A percentile compares a stretch with the other conserved stretches of the same genome.
Evolutionary conservation across 2,113 vertebrate species (phyloP).

Genomic region (Eptesicus fuscus): DNA sequence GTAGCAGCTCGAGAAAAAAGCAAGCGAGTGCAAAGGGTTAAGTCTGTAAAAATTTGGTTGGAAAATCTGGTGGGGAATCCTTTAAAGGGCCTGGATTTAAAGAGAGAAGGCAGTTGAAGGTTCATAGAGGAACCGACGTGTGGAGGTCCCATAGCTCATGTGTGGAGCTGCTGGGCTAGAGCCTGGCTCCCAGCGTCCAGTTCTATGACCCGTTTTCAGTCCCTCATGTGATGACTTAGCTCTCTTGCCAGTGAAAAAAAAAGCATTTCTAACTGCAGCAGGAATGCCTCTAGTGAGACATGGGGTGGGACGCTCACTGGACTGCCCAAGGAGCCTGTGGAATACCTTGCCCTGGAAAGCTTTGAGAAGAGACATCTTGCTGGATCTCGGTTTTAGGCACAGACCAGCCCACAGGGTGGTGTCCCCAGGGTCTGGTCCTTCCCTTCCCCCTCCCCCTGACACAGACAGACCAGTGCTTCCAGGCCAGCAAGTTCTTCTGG

Average conservation of each 20-base stretch:
- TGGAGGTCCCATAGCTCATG: background rate
- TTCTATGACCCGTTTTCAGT: background rate
- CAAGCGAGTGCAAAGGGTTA: too few species aligned
- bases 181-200: background rate
- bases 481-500: conserved; percentile 5
- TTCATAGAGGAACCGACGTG: background rate
- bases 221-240: background rate
- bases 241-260: background rate
- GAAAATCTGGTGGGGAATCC: background rate
- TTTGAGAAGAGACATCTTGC: background rate
- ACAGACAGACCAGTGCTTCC: background rate
- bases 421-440: background rate
- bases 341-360: background rate
- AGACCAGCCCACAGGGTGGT: background rate
- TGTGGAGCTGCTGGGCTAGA: background rate
- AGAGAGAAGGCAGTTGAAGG: background rate
- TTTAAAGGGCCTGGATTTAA: background rate
- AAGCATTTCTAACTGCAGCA: background rate
- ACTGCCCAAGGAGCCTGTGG: background rate
- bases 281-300: background rate
- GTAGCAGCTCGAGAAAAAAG: too few species aligned
- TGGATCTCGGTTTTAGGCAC: background rate
- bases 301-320: background rate
- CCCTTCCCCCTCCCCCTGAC: background rate
- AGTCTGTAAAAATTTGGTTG: background rate